Base-by-base conservation (phyloP, 2,888 invertebrate genomes). In the Dicyrtomina minuta region DNA sequence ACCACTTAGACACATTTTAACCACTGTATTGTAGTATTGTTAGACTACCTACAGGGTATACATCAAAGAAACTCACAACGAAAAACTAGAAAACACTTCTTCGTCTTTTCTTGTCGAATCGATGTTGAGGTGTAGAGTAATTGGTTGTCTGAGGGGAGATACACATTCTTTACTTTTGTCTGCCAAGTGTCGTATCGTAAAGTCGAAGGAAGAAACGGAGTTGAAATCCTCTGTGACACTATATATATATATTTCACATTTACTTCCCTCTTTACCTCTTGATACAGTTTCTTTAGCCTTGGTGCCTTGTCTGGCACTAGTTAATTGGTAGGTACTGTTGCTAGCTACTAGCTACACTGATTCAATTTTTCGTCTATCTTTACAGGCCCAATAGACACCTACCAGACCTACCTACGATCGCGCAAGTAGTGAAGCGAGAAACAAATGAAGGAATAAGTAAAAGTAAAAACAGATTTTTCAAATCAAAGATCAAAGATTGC, bases 41-140 rank as follows among this genome's bases (percentile, higher is more conserved):
- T n/a, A n/a, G n/a, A n/a, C n/a, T n/a, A n/a, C n/a, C n/a, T n/a
- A n/a, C n/a, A 20, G 26, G 27, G 22, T 55, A 27, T 55, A 55
- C 24, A 24, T 55, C 15, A 13, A 55, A 55, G 15, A 24, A 55
- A 24, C 27, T 55, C 24, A 55, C 24, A 24, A 55, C 24, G 55
- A 55, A 55, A 27, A 55, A n/a, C 56, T 46, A 15, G 46, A 41
- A 49, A 59, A 59, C 59, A 59, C 39, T 43, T 61, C 46, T 33
- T 59, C 43, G 3, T 33, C 62, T 62, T 62, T 62, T 62, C 62
- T 27, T 27, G 15, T 33, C 8, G 33, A 33, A 33, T 13, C 27
- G 15, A 33, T 56, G n/a, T 62, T 33, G 49, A 62, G 49, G 62
- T 62, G 62, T 49, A 26, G 62, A 62, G 49, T 62, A 62, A 62